phyloP scores from a whole-genome alignment of 2,113 vertebrate genomes.

The Microtus oregoni region DNA sequence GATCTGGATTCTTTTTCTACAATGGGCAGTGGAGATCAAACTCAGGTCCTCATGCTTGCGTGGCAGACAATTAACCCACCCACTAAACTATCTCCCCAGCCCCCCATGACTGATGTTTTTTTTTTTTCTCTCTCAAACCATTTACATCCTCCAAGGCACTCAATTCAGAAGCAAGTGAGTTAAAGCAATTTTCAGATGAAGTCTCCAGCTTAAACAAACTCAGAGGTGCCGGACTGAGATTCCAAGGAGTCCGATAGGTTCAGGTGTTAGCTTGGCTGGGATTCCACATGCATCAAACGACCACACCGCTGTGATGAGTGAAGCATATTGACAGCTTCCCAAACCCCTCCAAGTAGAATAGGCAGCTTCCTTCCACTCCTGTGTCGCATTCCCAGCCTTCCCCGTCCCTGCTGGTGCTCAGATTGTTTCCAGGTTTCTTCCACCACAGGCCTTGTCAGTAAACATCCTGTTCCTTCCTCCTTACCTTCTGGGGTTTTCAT shows the following conservation, averaged over 20 bases:
- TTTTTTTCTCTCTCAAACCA: background rate
- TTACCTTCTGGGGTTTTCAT: background rate
- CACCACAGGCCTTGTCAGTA: background rate
- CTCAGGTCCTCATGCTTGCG: background rate
- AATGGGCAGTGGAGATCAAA: background rate
- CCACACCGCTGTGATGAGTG: background rate
- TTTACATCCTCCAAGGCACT: background rate
- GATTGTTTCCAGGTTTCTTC: background rate
- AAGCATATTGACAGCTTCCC: background rate
- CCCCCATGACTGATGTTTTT: background rate
- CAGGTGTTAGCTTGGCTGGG: background rate
- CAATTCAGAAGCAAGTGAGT: background rate
- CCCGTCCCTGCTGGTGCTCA: background rate
- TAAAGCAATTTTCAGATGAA: background rate
- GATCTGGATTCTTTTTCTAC: background rate
- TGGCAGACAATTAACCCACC: background rate
- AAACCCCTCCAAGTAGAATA: background rate
- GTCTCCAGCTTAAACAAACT: background rate
- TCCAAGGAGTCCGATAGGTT: background rate
- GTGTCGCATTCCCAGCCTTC: background rate
- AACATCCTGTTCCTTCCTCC: background rate
- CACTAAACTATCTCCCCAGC: background rate
- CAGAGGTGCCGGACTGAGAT: background rate
- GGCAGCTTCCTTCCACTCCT: background rate
- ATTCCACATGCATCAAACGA: background rate